phyloP scores from a whole-genome alignment of 2,113 vertebrate species.

The Taurulus bubalis region DNA sequence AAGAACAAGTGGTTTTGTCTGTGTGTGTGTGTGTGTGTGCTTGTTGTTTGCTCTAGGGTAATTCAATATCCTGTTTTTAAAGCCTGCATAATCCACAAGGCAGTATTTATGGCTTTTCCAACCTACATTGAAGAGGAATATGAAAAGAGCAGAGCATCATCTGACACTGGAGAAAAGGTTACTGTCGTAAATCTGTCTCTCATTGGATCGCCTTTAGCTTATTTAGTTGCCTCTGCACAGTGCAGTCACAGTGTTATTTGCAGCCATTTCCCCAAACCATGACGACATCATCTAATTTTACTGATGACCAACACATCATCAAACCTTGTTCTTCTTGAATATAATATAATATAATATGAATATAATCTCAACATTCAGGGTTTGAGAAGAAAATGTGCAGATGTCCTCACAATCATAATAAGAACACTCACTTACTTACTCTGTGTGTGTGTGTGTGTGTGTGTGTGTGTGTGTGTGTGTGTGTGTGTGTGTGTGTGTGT shows the following conservation, averaged over 20 bases:
- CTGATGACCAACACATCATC: background rate
- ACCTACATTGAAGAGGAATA: background rate
- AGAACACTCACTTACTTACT: too few species aligned
- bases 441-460: background rate
- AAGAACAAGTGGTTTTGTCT: slow-evolving; percentile 29
- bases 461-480: background rate
- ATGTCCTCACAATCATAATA: background rate
- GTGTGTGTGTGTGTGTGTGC: background rate
- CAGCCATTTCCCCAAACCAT: background rate
- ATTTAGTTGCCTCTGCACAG: background rate
- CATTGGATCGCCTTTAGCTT: background rate
- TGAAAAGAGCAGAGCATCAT: background rate
- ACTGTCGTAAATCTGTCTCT: background rate
- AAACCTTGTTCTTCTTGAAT: background rate
- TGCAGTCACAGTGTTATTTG: background rate
- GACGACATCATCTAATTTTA: background rate
- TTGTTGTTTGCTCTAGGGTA: background rate
- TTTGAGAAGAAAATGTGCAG: background rate
- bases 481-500: background rate
- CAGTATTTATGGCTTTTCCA: background rate
- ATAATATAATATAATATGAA: too few species aligned
- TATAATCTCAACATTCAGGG: background rate
- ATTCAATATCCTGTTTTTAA: background rate
- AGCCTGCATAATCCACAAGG: background rate
- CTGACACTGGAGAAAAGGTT: slow-evolving; percentile 7